These are phyloP conservation scores for Archilochus colubris DNA, from an alignment of 2,113 vertebrate species.

Conservation along the genomic window DNA sequence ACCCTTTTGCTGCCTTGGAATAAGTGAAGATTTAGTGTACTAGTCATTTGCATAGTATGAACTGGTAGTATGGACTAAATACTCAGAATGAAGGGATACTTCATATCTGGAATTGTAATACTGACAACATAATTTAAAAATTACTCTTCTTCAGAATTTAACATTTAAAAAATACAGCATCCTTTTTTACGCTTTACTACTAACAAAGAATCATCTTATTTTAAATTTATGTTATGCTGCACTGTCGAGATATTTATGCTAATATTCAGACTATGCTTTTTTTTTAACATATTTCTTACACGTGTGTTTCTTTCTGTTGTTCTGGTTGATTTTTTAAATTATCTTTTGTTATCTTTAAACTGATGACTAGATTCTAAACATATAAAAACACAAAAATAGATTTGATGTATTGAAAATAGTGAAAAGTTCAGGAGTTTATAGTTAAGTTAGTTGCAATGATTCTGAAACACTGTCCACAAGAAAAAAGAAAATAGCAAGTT, in stretches of 20 bases:
- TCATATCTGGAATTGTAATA: neutral
- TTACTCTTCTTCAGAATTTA: neutral
- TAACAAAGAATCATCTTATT: neutral
- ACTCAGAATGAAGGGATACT: neutral
- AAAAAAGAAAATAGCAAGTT: neutral
- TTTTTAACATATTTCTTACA: neutral
- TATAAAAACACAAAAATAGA: neutral
- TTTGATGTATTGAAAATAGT: neutral
- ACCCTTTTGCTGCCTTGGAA: neutral
- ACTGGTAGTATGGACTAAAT: neutral
- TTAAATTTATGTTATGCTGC: neutral
- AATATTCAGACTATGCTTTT: neutral
- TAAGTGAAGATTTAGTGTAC: neutral
- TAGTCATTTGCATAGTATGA: neutral
- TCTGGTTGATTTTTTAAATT: neutral
- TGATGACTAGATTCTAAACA: neutral
- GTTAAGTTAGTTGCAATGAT: neutral
- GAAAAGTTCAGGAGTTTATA: neutral
- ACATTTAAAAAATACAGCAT: neutral
- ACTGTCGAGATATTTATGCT: neutral
- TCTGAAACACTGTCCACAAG: neutral
- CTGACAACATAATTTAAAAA: neutral
- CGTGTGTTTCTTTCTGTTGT: neutral
- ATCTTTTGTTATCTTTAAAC: neutral
- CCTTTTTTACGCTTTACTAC: neutral